Percentiles rank a stretch among this genome's conserved stretches.
Evolutionary conservation across 2,113 vertebrate genomes (phyloP).

Genomic region (Dermatemys mawii): DNA sequence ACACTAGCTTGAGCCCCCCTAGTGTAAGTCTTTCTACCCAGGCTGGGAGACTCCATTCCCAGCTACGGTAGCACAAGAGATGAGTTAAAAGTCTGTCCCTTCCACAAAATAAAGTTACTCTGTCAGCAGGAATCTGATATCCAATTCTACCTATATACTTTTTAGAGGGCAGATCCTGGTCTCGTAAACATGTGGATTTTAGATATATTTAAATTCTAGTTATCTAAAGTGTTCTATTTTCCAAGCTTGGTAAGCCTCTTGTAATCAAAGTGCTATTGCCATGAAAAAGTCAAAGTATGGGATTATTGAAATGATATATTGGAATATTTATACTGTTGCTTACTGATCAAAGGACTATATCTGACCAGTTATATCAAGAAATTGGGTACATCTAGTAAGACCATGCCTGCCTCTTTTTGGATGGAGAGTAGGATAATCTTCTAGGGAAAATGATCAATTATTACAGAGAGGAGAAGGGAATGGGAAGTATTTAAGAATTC

Average conservation of each 20-base stretch:
- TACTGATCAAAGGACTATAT: not conserved
- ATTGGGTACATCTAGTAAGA: not conserved
- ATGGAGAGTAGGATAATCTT: not conserved
- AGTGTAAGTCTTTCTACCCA: not conserved
- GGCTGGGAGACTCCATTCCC: not conserved
- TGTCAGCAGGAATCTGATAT: not conserved
- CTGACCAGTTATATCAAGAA: not conserved
- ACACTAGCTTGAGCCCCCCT: not conserved
- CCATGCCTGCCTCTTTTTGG: not conserved
- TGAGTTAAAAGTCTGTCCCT: not conserved
- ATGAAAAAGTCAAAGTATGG: not conserved
- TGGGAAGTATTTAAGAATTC: not conserved
- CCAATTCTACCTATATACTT: not conserved
- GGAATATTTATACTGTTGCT: not conserved
- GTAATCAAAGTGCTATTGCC: not conserved
- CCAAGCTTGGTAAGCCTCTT: not conserved
- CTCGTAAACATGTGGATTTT: not conserved
- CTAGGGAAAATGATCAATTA: not conserved
- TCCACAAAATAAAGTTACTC: not conserved
- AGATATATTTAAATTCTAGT: not conserved
- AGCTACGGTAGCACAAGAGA: not conserved
- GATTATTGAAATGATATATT: constrained; percentile 6
- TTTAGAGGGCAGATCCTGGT: not conserved
- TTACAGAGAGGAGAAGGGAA: not conserved
- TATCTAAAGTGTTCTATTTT: not conserved